Percentiles rank a stretch among this genome's conserved stretches.
These are phyloP conservation scores for Rhingia rostrata DNA, from an alignment of 2,888 invertebrate genomes.

Conservation along the genomic window DNA sequence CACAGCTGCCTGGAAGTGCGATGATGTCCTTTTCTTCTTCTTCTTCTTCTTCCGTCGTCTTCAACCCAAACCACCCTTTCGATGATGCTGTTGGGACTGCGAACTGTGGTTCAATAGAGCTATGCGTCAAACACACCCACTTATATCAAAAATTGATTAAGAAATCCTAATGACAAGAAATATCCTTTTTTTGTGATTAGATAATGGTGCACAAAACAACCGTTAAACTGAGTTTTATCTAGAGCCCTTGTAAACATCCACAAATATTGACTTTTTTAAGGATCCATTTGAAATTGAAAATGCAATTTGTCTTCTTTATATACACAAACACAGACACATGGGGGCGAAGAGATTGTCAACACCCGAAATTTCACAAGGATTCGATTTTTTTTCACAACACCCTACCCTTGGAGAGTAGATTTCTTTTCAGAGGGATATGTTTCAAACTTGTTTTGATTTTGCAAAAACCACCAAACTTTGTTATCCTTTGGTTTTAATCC, in stretches of 20 bases:
- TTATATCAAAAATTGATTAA: slow-evolving; percentile 69
- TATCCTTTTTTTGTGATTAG: slow-evolving; percentile 36
- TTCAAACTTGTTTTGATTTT: slow-evolving; percentile 13
- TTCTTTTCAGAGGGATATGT: slow-evolving; percentile 13
- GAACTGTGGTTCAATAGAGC: slow-evolving; percentile 72
- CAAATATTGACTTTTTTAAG: slow-evolving; percentile 43
- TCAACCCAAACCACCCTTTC: slow-evolving; percentile 37
- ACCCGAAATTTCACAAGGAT: slow-evolving; percentile 70
- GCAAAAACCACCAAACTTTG: slow-evolving; percentile 12
- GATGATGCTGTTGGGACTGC: slow-evolving; percentile 58
- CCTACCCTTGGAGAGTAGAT: slow-evolving; percentile 20
- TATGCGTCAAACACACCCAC: slow-evolving; percentile 79
- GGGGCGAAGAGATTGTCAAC: slow-evolving; percentile 58
- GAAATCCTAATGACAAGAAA: slow-evolving; percentile 51
- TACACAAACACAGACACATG: slow-evolving; percentile 58
- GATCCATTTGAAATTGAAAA: slow-evolving; percentile 30
- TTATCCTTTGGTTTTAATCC: slow-evolving; percentile 30
- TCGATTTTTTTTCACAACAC: slow-evolving; percentile 51
- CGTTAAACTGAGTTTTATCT: slow-evolving; percentile 43
- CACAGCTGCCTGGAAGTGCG: slow-evolving; percentile 75
- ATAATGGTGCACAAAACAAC: slow-evolving; percentile 13
- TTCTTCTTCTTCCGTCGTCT: slow-evolving; percentile 23
- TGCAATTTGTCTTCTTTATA: slow-evolving; percentile 44
- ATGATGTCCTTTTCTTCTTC: slow-evolving; percentile 75
- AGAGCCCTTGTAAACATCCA: slow-evolving; percentile 17